Evolutionary conservation across 2,888 invertebrate species (phyloP).

Genomic region (Ctena decussata): DNA sequence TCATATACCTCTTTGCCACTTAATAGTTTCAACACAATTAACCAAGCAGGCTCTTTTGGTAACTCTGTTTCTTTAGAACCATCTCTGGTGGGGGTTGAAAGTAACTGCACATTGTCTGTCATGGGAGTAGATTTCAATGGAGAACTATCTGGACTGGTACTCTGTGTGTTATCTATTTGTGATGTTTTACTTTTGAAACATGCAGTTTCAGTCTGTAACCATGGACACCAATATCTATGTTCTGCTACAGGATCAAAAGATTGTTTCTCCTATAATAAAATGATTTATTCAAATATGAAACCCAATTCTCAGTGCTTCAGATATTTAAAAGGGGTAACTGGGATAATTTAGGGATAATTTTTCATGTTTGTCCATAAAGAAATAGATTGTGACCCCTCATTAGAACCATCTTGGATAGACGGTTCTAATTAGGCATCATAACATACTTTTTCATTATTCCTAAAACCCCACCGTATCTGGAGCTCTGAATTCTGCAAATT

Average conservation of each 20-base stretch:
- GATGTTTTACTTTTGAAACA: not conserved
- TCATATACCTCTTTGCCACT: not conserved
- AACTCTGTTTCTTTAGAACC: not conserved
- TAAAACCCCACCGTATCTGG: no score
- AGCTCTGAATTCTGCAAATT: no score
- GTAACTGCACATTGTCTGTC: not conserved
- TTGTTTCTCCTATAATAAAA: slow-evolving; percentile 68
- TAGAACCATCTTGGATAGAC: no score
- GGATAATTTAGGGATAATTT: no score
- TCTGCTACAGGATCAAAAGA: slow-evolving; percentile 77
- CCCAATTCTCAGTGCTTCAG: no score
- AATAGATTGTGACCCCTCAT: no score
- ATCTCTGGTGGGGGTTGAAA: not conserved
- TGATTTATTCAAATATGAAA: no score
- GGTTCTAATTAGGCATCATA: no score
- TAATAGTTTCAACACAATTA: slow-evolving; percentile 35
- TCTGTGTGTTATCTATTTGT: not conserved
- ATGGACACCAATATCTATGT: slow-evolving; percentile 83
- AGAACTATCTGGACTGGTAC: not conserved
- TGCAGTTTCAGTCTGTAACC: slow-evolving; percentile 62
- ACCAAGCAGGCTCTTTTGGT: slow-evolving; percentile 39
- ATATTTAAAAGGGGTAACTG: no score
- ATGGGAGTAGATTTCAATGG: slow-evolving; percentile 23
- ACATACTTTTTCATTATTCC: no score
- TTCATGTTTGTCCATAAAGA: no score